Conservation (phyloP, 2,797 vertebrate genomes). For the Enteromius paludinosus region DNA sequence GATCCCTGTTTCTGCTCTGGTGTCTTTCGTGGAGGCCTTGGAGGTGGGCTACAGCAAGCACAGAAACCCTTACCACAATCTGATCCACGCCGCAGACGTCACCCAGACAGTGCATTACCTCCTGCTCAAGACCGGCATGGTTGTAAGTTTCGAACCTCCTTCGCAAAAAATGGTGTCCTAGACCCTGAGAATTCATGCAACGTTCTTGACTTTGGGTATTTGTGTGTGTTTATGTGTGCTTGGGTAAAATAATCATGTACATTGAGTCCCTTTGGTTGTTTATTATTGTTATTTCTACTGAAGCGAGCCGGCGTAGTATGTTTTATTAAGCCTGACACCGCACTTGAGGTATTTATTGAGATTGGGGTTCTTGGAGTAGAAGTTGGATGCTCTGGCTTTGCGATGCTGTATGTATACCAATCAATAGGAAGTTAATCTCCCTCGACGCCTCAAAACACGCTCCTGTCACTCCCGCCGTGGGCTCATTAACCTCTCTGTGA, state of each 20-base stretch:
- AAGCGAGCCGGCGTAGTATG: constrained; percentile 11
- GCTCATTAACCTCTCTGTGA: constrained; percentile 59
- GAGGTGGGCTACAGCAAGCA: constrained; percentile 94
- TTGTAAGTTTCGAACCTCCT: constrained; percentile 70
- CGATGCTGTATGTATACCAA: constrained; percentile 15
- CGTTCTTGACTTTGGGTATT: background rate
- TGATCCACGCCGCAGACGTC: constrained; percentile 93
- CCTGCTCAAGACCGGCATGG: constrained; percentile 89
- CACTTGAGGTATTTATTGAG: constrained; percentile 34
- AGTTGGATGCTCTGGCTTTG: constrained; percentile 16
- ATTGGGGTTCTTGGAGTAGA: background rate
- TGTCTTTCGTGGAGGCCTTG: constrained; percentile 91
- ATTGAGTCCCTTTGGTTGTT: background rate
- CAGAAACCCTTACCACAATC: constrained; percentile 96
- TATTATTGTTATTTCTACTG: constrained; percentile 17
- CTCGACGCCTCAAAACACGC: constrained; percentile 45
- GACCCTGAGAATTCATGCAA: background rate
- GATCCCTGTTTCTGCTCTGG: constrained; percentile 91
- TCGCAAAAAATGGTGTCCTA: background rate
- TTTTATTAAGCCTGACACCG: constrained; percentile 45
- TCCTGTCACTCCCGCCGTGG: constrained; percentile 40
- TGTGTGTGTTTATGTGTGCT: constrained; percentile 21
- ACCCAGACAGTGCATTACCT: constrained; percentile 95
- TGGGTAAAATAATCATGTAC: constrained; percentile 4
- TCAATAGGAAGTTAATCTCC: constrained; percentile 59